Base-by-base conservation (phyloP, 2,888 invertebrate genomes). In the Drosophila acutilabella region DNA sequence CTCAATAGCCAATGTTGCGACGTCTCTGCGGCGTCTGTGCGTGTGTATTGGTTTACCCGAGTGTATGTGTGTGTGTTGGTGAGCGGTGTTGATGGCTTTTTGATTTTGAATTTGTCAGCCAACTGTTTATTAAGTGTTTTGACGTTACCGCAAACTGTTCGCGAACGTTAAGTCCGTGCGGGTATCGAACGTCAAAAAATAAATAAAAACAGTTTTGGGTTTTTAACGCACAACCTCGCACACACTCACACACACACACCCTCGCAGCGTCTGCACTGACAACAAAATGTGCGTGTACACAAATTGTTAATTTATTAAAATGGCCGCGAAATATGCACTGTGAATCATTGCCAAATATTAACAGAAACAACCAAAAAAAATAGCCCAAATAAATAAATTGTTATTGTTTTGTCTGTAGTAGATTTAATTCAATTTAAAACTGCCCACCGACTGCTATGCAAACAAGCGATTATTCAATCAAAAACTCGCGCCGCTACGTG, bases 71-170 rank as follows among this genome's bases (percentile, higher is more conserved):
- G 56, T 47, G 65, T 62, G 47, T 56, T 67, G 57, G 60, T 75
- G 75, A 74, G 72, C 67, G 66, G 72, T 77, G 82, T 80, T 82
- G 85, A 82, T 85, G 78, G 85, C 76, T 71, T 81, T 86, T 88
- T 86, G 76, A 87, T 88, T 87, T 88, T 87, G 79, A 84, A 87
- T 87, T 87, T 87, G 89, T 89, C 89, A 82, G 80, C 86, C 80
- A 77, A 84, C 89, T 84, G 89, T 83, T 90, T 90, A 90, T 89
- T 89, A 88, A 88, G 79, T 87, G 86, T 88, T 88, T 90, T 78
- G 90, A 83, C 79, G 81, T 82, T 83, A 81, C 83, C 80, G 89
- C 86, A 88, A 80, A 81, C 83, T 79, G 88, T 83, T 90, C 81
- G 81, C 80, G 64, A 76, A 71, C 72, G 74, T 77, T 56, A 56